phyloP scores from a whole-genome alignment of 2,797 vertebrate species.

The Muscicapa comitata region DNA sequence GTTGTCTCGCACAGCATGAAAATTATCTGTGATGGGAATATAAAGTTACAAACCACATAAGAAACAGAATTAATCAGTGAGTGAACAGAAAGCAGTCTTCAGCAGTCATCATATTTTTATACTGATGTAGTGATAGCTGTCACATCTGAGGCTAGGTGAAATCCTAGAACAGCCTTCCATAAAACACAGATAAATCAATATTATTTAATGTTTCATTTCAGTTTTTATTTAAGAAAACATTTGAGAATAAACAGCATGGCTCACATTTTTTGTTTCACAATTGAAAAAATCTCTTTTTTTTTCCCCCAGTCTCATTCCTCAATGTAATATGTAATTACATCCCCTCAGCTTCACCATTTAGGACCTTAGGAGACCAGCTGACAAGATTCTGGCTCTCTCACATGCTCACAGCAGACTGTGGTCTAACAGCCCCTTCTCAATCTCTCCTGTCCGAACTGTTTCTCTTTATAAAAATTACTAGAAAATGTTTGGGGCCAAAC shows the following conservation, averaged over 20 bases:
- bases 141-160: not conserved
- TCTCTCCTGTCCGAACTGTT: not conserved
- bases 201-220: not conserved
- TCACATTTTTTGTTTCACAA: not conserved
- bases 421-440: not conserved
- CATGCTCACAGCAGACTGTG: not conserved
- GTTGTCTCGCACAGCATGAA: slow-evolving; percentile 84
- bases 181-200: not conserved
- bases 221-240: not conserved
- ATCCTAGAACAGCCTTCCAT: not conserved
- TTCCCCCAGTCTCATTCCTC: not conserved
- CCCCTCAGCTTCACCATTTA: not conserved
- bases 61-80: not conserved
- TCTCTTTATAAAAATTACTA: not conserved
- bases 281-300: fast-evolving
- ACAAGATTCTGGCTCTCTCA: not conserved
- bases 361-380: not conserved
- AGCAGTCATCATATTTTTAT: not conserved
- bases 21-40: slow-evolving; percentile 76
- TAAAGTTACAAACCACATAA: not conserved
- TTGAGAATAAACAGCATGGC: not conserved
- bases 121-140: not conserved
- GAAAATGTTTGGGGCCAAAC: not conserved
- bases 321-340: not conserved
- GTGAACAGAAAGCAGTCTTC: not conserved